phyloP scores from a whole-genome alignment of 2,888 invertebrate species.

The Melieria omissa region DNA sequence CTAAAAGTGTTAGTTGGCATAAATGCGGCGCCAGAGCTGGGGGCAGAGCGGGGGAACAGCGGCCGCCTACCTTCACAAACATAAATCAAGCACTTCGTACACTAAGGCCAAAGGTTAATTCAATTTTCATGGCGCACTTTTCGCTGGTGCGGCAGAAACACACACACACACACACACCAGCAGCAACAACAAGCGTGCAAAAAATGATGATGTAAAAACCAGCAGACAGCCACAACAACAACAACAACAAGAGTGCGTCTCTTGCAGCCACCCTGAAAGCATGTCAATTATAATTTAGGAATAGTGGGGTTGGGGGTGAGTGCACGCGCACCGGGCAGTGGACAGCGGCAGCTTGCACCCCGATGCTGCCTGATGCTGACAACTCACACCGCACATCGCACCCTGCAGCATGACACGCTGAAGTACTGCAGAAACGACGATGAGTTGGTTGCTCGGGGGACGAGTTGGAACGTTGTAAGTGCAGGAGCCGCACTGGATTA shows the following conservation, averaged over 20 bases:
- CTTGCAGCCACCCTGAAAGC: constrained; percentile 43
- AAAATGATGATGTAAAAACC: constrained; percentile 14
- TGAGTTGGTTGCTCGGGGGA: too few relatives aligned
- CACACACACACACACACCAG: constrained; percentile 22
- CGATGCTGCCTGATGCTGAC: neutral
- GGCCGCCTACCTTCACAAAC: too few relatives aligned
- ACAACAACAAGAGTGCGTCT: constrained; percentile 33
- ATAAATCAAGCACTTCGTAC: constrained; percentile 38
- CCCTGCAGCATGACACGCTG: too few relatives aligned
- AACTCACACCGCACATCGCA: too few relatives aligned
- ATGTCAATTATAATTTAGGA: constrained; percentile 47
- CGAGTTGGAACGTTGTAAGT: neutral
- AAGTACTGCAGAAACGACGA: too few relatives aligned
- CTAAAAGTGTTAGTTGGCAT: neutral
- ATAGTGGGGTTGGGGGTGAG: constrained; percentile 11
- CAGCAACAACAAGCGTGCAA: neutral
- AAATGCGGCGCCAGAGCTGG: neutral
- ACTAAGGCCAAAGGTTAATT: constrained; percentile 46
- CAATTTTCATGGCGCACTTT: constrained; percentile 44
- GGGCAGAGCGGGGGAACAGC: too few relatives aligned
- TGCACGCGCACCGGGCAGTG: neutral
- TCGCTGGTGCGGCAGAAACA: neutral
- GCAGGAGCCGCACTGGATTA: constrained; percentile 39
- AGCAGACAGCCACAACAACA: constrained; percentile 7
- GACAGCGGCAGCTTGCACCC: neutral